Base-by-base conservation (phyloP, 2,113 vertebrate genomes). In the Danionella cerebrum region DNA sequence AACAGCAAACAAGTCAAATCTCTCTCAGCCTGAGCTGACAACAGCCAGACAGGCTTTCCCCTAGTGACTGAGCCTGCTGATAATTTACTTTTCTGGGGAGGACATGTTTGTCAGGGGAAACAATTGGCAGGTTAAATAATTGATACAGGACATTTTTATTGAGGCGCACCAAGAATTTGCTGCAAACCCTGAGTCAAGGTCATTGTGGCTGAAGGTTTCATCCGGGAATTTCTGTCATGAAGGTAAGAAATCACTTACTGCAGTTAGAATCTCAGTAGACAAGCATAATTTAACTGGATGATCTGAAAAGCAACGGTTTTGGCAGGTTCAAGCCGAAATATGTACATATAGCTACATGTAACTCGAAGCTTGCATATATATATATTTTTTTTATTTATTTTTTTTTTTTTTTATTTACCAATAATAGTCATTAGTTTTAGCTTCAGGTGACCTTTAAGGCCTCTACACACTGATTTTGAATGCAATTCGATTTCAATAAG, bases 61-160 rank as follows among this genome's bases (percentile, higher is more conserved):
- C 80, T 76, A 50, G 83, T 76, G 85, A 70, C 78, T 65, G 38
- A 41, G 73, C 73, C 76, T 72, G 36, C 77, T 80, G 76, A 80
- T 82, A 72, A 83, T 83, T 81, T 80, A 80, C 80, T 82, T 81
- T 82, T 79, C 78, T 76, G 78, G 62, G 60, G 65, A 71, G 79
- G 78, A 80, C 74, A 80, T 86, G 77, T 81, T 85, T 80, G 79
- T 79, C 72, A 76, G 80, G 67, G 78, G 77, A 82, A 82, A 81
- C 79, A 80, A 84, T 83, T 81, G 80, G 79, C 78, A 72, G 67
- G 77, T 70, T 87, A 68, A 83, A 84, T 84, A 84, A 87, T 85
- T 87, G 79, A 88, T 85, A 74, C 19, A 67, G 79, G 69, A 84
- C 79, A 86, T 85, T 85, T n/a, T 82, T 79, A 78, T 77, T 68